Evolutionary conservation across 1,140 invertebrate species (phyloP).

Genomic region (Paracyclopina nana): DNA sequence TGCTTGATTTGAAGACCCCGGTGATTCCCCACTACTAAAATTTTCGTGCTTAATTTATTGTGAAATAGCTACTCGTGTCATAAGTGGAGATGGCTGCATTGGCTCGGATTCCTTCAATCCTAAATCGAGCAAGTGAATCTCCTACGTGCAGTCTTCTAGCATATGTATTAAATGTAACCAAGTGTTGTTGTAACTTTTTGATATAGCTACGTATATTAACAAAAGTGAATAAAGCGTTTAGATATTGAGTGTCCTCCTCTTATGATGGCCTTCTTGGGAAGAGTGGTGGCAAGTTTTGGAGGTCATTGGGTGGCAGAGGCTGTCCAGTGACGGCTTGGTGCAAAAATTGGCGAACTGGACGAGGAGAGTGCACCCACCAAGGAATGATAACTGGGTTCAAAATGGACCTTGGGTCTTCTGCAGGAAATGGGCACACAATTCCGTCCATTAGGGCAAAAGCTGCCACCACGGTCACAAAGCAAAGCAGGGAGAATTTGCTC

Average conservation of each 20-base stretch:
- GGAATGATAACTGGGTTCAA: background rate
- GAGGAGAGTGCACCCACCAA: background rate
- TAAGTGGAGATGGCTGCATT: too few species aligned
- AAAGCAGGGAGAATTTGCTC: background rate
- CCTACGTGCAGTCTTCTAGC: background rate
- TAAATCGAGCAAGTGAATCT: background rate
- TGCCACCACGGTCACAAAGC: background rate
- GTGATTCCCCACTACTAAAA: too few species aligned
- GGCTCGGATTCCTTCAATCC: too few species aligned
- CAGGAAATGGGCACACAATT: conserved; percentile 4
- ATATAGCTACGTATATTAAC: background rate
- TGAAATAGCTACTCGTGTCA: too few species aligned
- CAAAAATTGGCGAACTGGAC: background rate
- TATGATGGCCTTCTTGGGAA: background rate
- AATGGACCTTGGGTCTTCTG: background rate
- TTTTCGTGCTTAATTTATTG: too few species aligned
- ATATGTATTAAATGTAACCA: background rate
- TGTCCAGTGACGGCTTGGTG: background rate
- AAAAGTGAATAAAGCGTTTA: background rate
- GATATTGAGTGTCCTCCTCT: background rate
- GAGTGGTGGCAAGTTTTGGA: too few species aligned
- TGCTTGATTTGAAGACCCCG: too few species aligned
- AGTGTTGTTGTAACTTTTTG: background rate
- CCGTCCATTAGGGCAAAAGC: too few species aligned
- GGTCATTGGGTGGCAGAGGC: background rate